A percentile compares a stretch with the other conserved stretches of the same genome.
phyloP scores from a whole-genome alignment of 2,888 invertebrate genomes.

The Drosophila colorata region DNA sequence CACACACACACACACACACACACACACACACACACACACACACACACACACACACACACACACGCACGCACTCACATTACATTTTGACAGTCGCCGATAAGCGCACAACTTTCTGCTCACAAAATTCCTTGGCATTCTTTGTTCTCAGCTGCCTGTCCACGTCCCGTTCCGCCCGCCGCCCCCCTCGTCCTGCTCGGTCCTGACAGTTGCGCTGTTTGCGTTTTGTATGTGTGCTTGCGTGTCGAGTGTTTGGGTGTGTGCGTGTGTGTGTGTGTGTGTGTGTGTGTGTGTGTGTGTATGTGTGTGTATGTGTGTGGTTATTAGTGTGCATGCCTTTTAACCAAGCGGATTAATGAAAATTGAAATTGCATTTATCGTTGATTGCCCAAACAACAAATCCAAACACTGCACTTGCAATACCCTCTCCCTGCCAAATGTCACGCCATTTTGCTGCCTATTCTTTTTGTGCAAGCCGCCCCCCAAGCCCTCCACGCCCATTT shows the following conservation, averaged over 20 bases:
- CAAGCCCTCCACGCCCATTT: background rate
- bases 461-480: slow-evolving; percentile 7
- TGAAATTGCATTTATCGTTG: slow-evolving; percentile 52
- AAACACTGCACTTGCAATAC: slow-evolving; percentile 1
- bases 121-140: slow-evolving; percentile 41
- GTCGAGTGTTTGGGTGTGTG: slow-evolving; percentile 4
- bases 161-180: background rate
- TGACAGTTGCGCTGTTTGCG: slow-evolving; percentile 10
- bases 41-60: background rate
- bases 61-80: slow-evolving; percentile 8
- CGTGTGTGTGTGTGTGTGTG: slow-evolving; percentile 18
- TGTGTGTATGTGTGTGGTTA: slow-evolving; percentile 15
- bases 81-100: slow-evolving; percentile 48
- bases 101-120: slow-evolving; percentile 41
- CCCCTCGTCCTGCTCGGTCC: background rate
- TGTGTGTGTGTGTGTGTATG: slow-evolving; percentile 6
- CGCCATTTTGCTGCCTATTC: slow-evolving; percentile 31
- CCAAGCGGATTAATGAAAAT: slow-evolving; percentile 59
- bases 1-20: slow-evolving; percentile 2
- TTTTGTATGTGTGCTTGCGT: background rate
- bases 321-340: slow-evolving; percentile 30
- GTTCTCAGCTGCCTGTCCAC: slow-evolving; percentile 7
- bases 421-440: slow-evolving; percentile 16
- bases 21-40: background rate
- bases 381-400: slow-evolving; percentile 33